These are phyloP conservation scores for Cosmopolites sordidus DNA, from an alignment of 2,888 invertebrate genomes.

Conservation along the genomic window DNA sequence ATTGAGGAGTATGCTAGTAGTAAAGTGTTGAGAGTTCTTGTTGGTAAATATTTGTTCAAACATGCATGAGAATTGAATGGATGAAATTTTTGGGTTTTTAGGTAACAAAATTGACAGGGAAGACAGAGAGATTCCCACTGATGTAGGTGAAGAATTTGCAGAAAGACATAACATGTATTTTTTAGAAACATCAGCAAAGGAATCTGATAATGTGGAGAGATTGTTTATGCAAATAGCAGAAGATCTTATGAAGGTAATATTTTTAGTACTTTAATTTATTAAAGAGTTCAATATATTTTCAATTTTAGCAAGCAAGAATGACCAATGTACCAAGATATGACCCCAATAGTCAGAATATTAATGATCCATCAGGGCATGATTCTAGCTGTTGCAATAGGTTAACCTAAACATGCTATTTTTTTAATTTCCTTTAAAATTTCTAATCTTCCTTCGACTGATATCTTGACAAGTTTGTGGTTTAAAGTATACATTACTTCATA, in stretches of 20 bases:
- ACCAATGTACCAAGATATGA: conserved; percentile 77
- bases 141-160: conserved; percentile 94
- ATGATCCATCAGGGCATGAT: conserved; percentile 66
- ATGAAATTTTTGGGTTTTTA: conserved; percentile 39
- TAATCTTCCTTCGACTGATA: background rate
- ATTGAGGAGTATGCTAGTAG: conserved; percentile 96
- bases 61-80: background rate
- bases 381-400: conserved; percentile 58
- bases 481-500: too few relatives aligned
- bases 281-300: background rate
- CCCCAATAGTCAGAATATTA: conserved; percentile 64
- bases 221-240: conserved; percentile 96
- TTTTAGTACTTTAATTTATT: conserved; percentile 34
- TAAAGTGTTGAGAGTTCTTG: conserved; percentile 89
- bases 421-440: background rate
- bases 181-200: conserved; percentile 95
- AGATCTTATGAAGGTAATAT: conserved; percentile 74
- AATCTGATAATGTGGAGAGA: conserved; percentile 95
- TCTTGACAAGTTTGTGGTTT: background rate
- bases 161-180: conserved; percentile 96
- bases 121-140: conserved; percentile 90
- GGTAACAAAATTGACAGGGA: conserved; percentile 97
- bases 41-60: conserved; percentile 65
- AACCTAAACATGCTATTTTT: conserved; percentile 34
- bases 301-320: conserved; percentile 72